Evolutionary conservation across 2,888 invertebrate genomes (phyloP).

Genomic region (Prostheceraeus crozeri): DNA sequence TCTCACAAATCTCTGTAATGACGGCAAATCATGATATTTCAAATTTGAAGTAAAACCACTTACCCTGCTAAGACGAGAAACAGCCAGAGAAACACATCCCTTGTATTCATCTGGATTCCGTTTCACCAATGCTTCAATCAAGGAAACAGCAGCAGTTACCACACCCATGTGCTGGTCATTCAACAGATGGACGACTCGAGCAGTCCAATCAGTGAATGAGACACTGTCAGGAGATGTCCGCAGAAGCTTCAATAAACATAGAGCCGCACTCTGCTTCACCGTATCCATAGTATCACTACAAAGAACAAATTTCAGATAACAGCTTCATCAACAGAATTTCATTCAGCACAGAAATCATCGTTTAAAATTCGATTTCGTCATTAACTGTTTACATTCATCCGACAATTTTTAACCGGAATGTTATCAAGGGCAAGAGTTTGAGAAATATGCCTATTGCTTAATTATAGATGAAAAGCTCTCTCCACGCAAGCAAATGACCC

Average conservation of each 20-base stretch:
- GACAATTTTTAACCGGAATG: too few species aligned
- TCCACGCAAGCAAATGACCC: too few species aligned
- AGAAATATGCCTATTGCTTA: too few species aligned
- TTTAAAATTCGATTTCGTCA: too few species aligned
- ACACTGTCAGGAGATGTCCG: constrained; percentile 91
- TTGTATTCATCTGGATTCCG: constrained; percentile 98
- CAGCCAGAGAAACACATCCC: constrained; percentile 93
- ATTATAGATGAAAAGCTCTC: too few species aligned
- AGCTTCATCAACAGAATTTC: too few species aligned
- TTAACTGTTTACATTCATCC: too few species aligned
- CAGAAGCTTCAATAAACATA: constrained; percentile 84
- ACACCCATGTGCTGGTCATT: constrained; percentile 99
- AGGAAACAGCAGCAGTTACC: constrained; percentile 92
- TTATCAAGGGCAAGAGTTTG: too few species aligned
- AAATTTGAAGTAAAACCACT: constrained; percentile 44
- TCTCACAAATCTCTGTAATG: too few species aligned
- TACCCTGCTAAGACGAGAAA: constrained; percentile 84
- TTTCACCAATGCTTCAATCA: constrained; percentile 95
- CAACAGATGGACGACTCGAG: constrained; percentile 89
- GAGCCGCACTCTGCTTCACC: constrained; percentile 95
- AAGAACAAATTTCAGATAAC: constrained; percentile 38
- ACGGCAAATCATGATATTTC: too few species aligned
- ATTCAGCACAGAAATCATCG: too few species aligned
- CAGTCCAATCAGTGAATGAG: constrained; percentile 89
- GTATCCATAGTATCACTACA: constrained; percentile 92